Percentiles rank a stretch among this genome's conserved stretches.
These are phyloP conservation scores for Epinotia bilunana DNA, from an alignment of 2,888 invertebrate species.

Conservation along the genomic window DNA sequence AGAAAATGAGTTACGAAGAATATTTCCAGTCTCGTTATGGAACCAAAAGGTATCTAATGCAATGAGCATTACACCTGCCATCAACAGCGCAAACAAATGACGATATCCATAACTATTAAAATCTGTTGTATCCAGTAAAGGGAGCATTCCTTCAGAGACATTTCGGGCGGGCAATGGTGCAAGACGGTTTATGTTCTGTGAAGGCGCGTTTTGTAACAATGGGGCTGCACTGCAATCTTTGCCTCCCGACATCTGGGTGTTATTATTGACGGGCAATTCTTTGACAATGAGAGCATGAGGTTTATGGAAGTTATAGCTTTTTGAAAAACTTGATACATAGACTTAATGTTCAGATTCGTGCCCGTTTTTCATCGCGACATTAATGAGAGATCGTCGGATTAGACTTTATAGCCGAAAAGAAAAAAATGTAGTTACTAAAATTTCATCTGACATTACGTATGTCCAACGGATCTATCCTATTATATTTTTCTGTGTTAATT, in stretches of 20 bases:
- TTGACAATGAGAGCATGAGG: slow-evolving; percentile 7
- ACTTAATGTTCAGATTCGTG: background rate
- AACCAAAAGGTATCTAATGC: background rate
- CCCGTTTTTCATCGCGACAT: background rate
- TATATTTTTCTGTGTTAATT: no score
- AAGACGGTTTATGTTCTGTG: slow-evolving; percentile 78
- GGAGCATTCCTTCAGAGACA: slow-evolving; percentile 54
- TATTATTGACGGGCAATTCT: slow-evolving; percentile 28
- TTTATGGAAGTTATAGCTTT: slow-evolving; percentile 7
- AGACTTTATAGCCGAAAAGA: no score
- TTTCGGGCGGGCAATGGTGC: slow-evolving; percentile 72
- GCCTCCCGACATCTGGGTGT: slow-evolving; percentile 36
- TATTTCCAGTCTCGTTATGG: background rate
- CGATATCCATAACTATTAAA: slow-evolving; percentile 51
- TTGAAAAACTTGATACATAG: background rate
- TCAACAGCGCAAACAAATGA: slow-evolving; percentile 51
- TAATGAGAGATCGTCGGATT: no score
- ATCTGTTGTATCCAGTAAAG: slow-evolving; percentile 49
- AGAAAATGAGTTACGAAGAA: no score
- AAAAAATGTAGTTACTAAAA: no score
- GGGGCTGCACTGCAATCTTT: slow-evolving; percentile 44
- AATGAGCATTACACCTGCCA: slow-evolving; percentile 11
- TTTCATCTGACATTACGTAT: no score
- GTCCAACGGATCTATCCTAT: no score
- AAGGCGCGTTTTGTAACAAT: slow-evolving; percentile 57